Evolutionary conservation across 2,888 invertebrate species (phyloP), one percentile per base, ranked within the genome.

Genomic region (Epicampocera succincta): DNA sequence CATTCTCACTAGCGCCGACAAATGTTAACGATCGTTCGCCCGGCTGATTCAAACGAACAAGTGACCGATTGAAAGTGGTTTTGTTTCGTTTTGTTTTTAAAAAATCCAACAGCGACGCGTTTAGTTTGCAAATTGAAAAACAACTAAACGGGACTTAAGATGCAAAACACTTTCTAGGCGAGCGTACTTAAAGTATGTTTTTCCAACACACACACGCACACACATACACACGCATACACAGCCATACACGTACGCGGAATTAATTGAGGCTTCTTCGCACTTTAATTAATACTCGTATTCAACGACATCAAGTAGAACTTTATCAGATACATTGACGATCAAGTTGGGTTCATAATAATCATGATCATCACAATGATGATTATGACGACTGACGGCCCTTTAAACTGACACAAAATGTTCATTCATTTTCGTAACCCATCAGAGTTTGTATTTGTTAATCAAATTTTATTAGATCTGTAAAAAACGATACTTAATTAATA

Each of bases 91-190:
- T n/a, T n/a, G n/a, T n/a, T n/a, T n/a, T n/a, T n/a, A 29, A 29
- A 11, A 44, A 54, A 68, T 63, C 25, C 17, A 48, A 58, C 65
- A 33, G 42, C 80, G 74, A 80, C 74, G 79, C 78, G 84, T 73
- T 74, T 76, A 63, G 80, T 74, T 82, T 82, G 85, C 85, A 80
- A 84, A 83, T 77, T 85, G 79, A 69, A 78, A 71, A 78, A 63
- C 73, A 73, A 84, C 84, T 83, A 81, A 83, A 77, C 76, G 83
- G 72, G 73, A 65, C 81, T 79, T 75, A 72, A 83, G 84, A 83
- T 79, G 83, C 83, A 71, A 77, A 80, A 73, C 77, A 74, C 80
- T 83, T 83, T 83, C 80, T 80, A 82, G 78, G 65, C 82, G 69
- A 69, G 83, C 76, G 75, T 83, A 80, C 78, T 82, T 82, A 75